phyloP scores from a whole-genome alignment of 2,113 vertebrate genomes.

The Platycercus adscitus region DNA sequence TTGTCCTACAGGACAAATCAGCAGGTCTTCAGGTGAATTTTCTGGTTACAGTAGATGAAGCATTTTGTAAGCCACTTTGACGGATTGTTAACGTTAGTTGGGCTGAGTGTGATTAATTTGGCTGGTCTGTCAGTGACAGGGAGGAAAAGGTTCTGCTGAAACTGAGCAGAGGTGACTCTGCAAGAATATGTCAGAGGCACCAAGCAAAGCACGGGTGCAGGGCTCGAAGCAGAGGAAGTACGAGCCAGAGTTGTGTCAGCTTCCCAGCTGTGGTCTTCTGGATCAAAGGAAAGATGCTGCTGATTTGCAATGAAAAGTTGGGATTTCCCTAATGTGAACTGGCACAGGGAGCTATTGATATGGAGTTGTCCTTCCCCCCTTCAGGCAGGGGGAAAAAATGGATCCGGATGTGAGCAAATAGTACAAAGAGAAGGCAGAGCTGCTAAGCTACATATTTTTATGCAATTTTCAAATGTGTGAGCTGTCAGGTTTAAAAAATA shows the following conservation, averaged over 20 bases:
- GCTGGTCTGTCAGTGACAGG: constrained; percentile 81
- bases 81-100: constrained; percentile 90
- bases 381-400: constrained; percentile 29
- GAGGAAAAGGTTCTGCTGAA: constrained; percentile 78
- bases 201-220: neutral
- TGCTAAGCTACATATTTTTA: constrained; percentile 20
- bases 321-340: neutral
- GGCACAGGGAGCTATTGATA: neutral
- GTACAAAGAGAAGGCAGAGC: constrained; percentile 37
- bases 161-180: constrained; percentile 73
- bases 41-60: constrained; percentile 85
- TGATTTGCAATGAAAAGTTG: constrained; percentile 20
- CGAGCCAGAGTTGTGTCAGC: neutral
- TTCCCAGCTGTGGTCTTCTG: constrained; percentile 21
- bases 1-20: constrained; percentile 81
- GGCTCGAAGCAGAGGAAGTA: neutral
- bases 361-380: neutral
- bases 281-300: constrained; percentile 53
- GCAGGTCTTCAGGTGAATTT: constrained; percentile 84
- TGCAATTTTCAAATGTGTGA: constrained; percentile 63
- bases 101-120: constrained; percentile 95
- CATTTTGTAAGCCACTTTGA: constrained; percentile 81
- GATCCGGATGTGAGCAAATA: constrained; percentile 36
- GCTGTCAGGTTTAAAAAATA: constrained; percentile 55
- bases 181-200: constrained; percentile 41